Evolutionary conservation across 2,888 invertebrate genomes (phyloP), one percentile per base, ranked within the genome.

Genomic region (Arctia plantaginis): DNA sequence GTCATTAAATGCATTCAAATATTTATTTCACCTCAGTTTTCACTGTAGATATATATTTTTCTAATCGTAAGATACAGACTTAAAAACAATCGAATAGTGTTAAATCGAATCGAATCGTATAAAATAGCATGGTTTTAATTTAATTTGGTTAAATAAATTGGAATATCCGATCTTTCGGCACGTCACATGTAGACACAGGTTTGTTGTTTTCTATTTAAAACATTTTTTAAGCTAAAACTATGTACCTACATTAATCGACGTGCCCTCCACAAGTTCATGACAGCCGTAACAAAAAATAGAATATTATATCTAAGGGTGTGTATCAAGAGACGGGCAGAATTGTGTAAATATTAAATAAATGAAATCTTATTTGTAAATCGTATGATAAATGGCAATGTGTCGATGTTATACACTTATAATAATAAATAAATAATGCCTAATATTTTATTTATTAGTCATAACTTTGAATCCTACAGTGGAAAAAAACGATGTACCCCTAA

Each of bases 401-500:
- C 93, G 94, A 94, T 95, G 95, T 95, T 94, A 95, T 94, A 95
- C 93, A 94, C 91, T 90, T 93, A 93, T 90, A 88, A 90, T 92
- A 91, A 92, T 93, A 92, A 95, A 93, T 92, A 90, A 93, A 93
- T 91, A 91, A 92, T 87, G 92, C 93, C 91, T 91, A 85, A 85
- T 66, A 27, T 47, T 72, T 74, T 77, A 33, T 65, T 77, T 80
- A 76, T 75, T 75, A 72, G 35, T 51, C 12, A 27, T 51, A n/a
- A 23, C 51, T 44, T 66, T 66, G 27, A 15, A 27, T 59, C 1
- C 47, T 47, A 7, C 20, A 1, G 6, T 51, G 0, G 23, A 51
- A 10, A 10, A 41, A 41, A 41, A 41, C 41, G 41, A 41, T 41
- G 41, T 8, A 41, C 10, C 10, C 1, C 3, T 41, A 8, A 41